Evolutionary conservation across 1,140 invertebrate genomes (phyloP).

Genomic region (Metopolophium dirhodum): DNA sequence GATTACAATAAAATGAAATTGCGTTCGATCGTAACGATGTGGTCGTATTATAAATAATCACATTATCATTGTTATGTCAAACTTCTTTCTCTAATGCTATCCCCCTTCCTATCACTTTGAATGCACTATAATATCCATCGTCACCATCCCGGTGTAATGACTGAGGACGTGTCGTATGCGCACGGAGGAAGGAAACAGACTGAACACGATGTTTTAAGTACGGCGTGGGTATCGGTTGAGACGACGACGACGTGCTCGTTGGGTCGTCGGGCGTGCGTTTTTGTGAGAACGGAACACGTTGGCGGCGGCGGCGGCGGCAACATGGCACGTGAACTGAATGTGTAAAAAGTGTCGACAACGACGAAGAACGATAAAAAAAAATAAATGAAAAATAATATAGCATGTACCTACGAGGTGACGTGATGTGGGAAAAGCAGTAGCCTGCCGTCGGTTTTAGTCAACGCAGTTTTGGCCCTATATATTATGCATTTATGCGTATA

Average conservation of each 20-base stretch:
- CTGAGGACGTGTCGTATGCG: background rate
- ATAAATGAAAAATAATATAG: background rate
- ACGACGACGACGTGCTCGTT: background rate
- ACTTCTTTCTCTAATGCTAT: background rate
- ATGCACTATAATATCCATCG: background rate
- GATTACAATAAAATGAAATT: background rate
- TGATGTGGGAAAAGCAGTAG: background rate
- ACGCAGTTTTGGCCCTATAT: background rate
- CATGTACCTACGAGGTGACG: background rate
- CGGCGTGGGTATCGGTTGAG: background rate
- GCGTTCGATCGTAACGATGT: background rate
- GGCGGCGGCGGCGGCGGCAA: background rate
- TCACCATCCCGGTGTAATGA: background rate
- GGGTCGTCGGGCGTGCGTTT: background rate
- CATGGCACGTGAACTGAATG: slow-evolving; percentile 35
- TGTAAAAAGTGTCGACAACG: background rate
- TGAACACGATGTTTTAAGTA: background rate
- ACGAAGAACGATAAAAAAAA: background rate
- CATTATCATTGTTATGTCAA: background rate
- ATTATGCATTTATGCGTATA: background rate
- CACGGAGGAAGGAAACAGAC: slow-evolving; percentile 10
- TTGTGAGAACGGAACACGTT: slow-evolving; percentile 41
- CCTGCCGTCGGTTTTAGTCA: background rate
- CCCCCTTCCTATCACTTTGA: background rate
- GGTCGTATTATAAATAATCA: background rate